Evolutionary conservation across 2,888 invertebrate species (phyloP).

Genomic region (Chalcosyrphus nemorum): DNA sequence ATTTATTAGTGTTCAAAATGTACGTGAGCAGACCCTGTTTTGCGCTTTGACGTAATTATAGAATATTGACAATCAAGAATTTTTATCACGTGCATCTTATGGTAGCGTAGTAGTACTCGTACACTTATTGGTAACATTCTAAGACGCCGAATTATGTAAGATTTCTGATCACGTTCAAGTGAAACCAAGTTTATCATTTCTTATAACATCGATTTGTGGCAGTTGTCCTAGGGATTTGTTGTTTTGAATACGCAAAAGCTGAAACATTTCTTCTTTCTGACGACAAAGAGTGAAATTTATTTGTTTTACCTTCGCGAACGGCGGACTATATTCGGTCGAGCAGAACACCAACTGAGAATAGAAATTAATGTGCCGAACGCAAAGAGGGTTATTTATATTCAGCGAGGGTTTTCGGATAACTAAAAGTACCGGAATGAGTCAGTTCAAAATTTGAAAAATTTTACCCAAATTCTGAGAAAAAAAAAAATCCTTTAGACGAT

Average conservation of each 20-base stretch:
- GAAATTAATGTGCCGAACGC: constrained; percentile 17
- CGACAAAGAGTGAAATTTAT: background rate
- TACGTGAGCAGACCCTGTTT: constrained; percentile 38
- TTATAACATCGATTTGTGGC: constrained; percentile 65
- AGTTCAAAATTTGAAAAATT: background rate
- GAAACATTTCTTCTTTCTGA: constrained; percentile 29
- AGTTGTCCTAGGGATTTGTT: constrained; percentile 42
- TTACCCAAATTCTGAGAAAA: background rate
- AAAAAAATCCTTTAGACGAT: background rate
- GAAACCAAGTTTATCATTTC: constrained; percentile 34
- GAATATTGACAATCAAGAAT: background rate
- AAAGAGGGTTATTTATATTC: constrained; percentile 42
- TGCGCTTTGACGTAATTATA: constrained; percentile 46
- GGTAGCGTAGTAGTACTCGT: constrained; percentile 38
- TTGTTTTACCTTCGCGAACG: background rate
- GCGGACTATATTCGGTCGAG: constrained; percentile 32
- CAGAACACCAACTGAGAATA: constrained; percentile 16
- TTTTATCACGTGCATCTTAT: constrained; percentile 41
- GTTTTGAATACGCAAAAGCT: constrained; percentile 46
- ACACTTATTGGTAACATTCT: constrained; percentile 53
- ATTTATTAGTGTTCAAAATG: constrained; percentile 2
- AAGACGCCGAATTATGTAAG: constrained; percentile 57
- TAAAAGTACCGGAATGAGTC: constrained; percentile 31
- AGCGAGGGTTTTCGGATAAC: constrained; percentile 16
- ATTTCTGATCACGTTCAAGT: constrained; percentile 60